phyloP scores from a whole-genome alignment of 2,888 invertebrate genomes.

The Ichneumon xanthorius region DNA sequence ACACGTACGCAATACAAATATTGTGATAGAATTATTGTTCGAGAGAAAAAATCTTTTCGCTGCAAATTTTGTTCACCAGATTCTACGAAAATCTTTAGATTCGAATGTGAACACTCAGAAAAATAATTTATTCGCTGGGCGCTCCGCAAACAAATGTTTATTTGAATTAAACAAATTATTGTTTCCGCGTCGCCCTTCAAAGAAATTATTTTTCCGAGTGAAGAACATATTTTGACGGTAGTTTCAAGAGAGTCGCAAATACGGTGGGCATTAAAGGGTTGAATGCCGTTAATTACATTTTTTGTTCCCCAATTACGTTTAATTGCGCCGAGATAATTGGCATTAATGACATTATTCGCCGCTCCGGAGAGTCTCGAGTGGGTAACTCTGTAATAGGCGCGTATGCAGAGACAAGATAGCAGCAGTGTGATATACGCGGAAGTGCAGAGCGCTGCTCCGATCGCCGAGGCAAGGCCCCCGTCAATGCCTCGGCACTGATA shows the following conservation, averaged over 20 bases:
- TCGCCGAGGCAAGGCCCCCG: slow-evolving; percentile 78
- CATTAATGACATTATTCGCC: slow-evolving; percentile 70
- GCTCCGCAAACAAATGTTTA: too few relatives aligned
- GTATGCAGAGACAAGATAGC: slow-evolving; percentile 74
- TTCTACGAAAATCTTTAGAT: neutral
- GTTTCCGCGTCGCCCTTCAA: too few relatives aligned
- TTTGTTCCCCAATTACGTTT: neutral
- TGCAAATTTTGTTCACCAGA: neutral
- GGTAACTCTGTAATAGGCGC: slow-evolving; percentile 39
- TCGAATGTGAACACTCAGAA: neutral
- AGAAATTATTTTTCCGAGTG: too few relatives aligned
- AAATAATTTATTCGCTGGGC: too few relatives aligned
- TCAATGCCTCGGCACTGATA: slow-evolving; percentile 81
- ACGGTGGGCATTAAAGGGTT: neutral
- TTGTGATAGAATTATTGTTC: neutral
- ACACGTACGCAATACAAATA: neutral
- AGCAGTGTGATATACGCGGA: slow-evolving; percentile 82
- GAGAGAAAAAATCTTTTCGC: neutral
- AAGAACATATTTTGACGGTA: too few relatives aligned
- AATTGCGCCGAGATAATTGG: slow-evolving; percentile 64
- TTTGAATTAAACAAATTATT: too few relatives aligned
- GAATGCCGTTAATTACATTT: neutral
- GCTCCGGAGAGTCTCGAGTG: slow-evolving; percentile 60
- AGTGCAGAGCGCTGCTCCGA: slow-evolving; percentile 75
- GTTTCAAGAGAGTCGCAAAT: too few relatives aligned